Evolutionary conservation across 2,113 vertebrate species (phyloP).

Genomic region (Rhipidura dahli): DNA sequence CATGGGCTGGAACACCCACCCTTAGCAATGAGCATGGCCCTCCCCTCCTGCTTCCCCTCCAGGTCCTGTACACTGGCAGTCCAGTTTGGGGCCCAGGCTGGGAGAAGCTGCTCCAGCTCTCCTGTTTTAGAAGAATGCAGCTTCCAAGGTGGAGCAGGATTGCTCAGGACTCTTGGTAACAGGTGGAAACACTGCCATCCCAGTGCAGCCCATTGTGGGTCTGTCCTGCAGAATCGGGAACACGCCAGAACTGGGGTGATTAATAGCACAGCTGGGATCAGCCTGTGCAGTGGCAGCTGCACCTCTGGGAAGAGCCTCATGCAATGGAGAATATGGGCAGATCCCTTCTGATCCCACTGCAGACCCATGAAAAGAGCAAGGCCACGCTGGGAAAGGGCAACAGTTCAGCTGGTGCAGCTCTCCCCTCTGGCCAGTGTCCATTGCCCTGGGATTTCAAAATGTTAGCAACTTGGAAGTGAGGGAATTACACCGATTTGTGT

Average conservation of each 20-base stretch:
- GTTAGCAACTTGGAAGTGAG: neutral
- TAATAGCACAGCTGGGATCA: neutral
- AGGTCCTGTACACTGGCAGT: neutral
- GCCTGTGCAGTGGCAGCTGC: fast-evolving
- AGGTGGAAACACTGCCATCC: neutral
- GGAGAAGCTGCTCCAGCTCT: neutral
- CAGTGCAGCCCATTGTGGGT: fast-evolving
- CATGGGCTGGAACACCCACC: fast-evolving
- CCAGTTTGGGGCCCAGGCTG: neutral
- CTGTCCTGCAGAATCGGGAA: neutral
- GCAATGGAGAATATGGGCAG: neutral
- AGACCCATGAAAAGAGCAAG: neutral
- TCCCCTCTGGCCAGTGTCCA: neutral
- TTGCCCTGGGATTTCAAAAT: neutral
- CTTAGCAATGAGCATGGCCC: neutral
- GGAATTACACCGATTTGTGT: neutral
- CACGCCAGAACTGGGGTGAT: neutral
- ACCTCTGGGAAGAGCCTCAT: neutral
- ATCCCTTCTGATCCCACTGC: neutral
- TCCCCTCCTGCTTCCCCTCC: neutral
- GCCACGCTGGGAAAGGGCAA: neutral
- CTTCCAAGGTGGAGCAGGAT: neutral
- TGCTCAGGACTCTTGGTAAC: neutral
- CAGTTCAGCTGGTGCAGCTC: neutral
- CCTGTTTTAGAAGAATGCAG: neutral